Conservation (phyloP, 2,888 invertebrate species). For the Epinotia ramella region DNA sequence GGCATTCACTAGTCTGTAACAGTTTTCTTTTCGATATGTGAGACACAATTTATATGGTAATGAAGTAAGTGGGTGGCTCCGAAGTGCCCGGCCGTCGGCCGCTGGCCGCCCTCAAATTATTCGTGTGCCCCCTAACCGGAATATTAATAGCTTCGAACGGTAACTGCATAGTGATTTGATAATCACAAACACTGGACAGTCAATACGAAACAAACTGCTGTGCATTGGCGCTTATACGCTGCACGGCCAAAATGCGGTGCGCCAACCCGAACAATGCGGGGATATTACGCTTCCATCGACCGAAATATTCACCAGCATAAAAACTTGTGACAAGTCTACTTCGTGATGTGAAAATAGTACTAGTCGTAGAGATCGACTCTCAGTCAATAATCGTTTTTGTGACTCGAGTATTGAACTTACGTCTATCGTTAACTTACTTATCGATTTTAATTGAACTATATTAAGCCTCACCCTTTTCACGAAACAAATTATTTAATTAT, state of each 20-base stretch:
- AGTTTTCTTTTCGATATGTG: slow-evolving; percentile 53
- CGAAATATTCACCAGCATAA: slow-evolving; percentile 15
- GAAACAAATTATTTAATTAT: no score
- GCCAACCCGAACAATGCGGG: slow-evolving; percentile 8
- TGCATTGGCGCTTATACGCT: slow-evolving; percentile 2
- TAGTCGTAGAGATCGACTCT: neutral
- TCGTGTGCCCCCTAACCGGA: slow-evolving; percentile 61
- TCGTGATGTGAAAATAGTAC: slow-evolving; percentile 9
- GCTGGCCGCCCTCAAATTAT: slow-evolving; percentile 65
- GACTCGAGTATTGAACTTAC: no score
- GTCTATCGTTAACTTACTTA: no score
- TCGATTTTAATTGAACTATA: no score
- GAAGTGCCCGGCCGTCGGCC: slow-evolving; percentile 52
- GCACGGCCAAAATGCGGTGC: slow-evolving; percentile 16
- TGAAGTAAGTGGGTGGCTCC: slow-evolving; percentile 51
- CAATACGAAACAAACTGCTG: slow-evolving; percentile 46
- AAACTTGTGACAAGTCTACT: neutral
- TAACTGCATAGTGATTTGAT: slow-evolving; percentile 63
- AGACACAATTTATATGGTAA: slow-evolving; percentile 63
- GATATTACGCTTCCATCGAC: slow-evolving; percentile 27
- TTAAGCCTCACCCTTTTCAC: no score
- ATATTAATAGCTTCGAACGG: slow-evolving; percentile 63
- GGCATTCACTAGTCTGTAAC: slow-evolving; percentile 40
- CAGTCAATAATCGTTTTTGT: no score
- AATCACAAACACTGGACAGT: slow-evolving; percentile 58